Percentiles rank a stretch among this genome's conserved stretches.
phyloP scores from a whole-genome alignment of 1,140 invertebrate species.

The Colletes latitarsis region DNA sequence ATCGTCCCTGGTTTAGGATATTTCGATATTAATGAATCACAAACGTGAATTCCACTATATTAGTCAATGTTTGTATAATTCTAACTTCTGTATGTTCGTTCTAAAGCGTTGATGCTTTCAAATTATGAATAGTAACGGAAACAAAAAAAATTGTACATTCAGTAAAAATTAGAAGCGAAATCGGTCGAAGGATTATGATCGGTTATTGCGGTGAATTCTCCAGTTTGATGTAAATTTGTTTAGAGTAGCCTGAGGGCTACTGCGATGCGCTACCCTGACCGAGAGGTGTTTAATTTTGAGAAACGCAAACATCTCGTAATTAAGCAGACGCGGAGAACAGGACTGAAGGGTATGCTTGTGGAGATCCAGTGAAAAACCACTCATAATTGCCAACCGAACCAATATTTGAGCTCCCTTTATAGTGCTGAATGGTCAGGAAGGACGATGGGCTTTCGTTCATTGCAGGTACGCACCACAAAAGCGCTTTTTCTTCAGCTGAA shows the following conservation, averaged over 20 bases:
- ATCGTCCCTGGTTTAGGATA: too few species aligned
- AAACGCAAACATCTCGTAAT: slow-evolving; percentile 71
- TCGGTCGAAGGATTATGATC: slow-evolving; percentile 54
- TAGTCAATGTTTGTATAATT: too few species aligned
- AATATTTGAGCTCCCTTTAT: slow-evolving; percentile 68
- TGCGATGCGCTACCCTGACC: slow-evolving; percentile 48
- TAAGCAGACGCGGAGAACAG: slow-evolving; percentile 64
- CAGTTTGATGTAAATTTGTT: slow-evolving; percentile 67
- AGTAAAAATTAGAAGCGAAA: slow-evolving; percentile 9
- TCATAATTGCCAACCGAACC: slow-evolving; percentile 69
- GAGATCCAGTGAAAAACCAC: slow-evolving; percentile 65
- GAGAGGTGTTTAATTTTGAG: slow-evolving; percentile 69
- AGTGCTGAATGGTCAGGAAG: slow-evolving; percentile 62
- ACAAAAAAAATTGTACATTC: not conserved
- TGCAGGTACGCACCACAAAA: slow-evolving; percentile 26
- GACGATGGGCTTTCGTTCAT: slow-evolving; percentile 39
- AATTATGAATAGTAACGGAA: not conserved
- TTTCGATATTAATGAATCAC: too few species aligned
- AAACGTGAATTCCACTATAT: too few species aligned
- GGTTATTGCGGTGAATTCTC: slow-evolving; percentile 52
- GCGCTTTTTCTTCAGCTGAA: slow-evolving; percentile 8
- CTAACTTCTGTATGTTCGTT: not conserved
- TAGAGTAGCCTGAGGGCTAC: slow-evolving; percentile 60
- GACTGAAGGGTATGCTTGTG: slow-evolving; percentile 55
- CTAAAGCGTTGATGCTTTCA: not conserved